Conservation (phyloP, 2,888 invertebrate genomes). For the Petrolisthes manimaculis region DNA sequence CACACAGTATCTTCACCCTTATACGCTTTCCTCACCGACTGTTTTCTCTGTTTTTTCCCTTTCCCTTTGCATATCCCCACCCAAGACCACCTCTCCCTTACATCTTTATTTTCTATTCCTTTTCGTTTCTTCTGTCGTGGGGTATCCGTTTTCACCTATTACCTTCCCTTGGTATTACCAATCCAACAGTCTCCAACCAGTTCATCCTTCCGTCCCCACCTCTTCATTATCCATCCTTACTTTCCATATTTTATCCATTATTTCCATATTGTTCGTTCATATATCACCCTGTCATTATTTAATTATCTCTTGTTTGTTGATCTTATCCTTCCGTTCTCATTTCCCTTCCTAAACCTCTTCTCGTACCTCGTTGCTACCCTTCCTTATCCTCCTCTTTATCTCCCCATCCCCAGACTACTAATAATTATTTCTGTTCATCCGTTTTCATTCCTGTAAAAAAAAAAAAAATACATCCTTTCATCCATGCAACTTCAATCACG, state of each 20-base stretch:
- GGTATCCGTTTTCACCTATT: neutral
- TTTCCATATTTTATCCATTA: neutral
- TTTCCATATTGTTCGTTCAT: neutral
- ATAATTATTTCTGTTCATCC: too few relatives aligned
- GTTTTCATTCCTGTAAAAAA: too few relatives aligned
- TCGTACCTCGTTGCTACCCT: too few relatives aligned
- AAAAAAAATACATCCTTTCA: too few relatives aligned
- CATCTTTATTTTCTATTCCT: neutral
- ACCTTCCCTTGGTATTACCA: neutral
- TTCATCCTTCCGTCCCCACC: neutral
- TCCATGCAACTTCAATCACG: too few relatives aligned
- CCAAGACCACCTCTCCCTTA: neutral
- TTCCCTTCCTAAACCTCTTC: too few relatives aligned
- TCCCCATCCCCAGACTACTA: too few relatives aligned
- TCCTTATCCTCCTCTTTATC: too few relatives aligned
- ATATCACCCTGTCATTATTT: neutral
- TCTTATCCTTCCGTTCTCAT: too few relatives aligned
- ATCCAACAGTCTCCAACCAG: neutral
- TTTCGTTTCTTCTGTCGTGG: neutral
- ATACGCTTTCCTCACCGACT: neutral
- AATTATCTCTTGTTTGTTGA: too few relatives aligned
- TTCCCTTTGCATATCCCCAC: neutral
- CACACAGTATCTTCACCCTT: neutral
- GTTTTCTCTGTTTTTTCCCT: neutral
- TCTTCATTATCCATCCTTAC: constrained; percentile 1